A percentile compares a stretch with the other conserved stretches of the same genome.
Evolutionary conservation across 2,888 invertebrate genomes (phyloP).

Genomic region (Orthosia incerta): DNA sequence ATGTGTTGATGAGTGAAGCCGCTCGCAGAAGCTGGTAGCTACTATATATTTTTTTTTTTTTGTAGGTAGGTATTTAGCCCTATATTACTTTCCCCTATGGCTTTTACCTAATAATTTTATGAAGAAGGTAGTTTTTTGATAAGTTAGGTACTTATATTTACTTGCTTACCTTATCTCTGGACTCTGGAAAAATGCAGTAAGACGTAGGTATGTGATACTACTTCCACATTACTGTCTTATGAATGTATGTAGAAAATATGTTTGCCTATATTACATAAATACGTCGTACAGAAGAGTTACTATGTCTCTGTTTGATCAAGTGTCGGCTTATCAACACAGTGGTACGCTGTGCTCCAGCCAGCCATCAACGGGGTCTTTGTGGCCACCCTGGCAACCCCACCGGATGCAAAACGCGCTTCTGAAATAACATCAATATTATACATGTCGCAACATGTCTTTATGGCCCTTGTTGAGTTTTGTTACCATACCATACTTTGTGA

Average conservation of each 20-base stretch:
- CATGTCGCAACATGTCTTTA: constrained; percentile 60
- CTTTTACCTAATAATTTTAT: no score
- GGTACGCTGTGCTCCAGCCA: constrained; percentile 70
- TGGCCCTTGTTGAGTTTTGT: constrained; percentile 28
- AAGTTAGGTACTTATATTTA: no score
- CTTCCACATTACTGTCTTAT: background rate
- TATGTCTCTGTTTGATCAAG: constrained; percentile 86
- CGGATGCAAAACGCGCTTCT: constrained; percentile 75
- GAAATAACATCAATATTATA: constrained; percentile 64
- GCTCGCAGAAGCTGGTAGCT: no score
- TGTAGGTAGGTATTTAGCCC: no score
- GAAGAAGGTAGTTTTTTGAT: no score
- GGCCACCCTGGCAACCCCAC: constrained; percentile 76
- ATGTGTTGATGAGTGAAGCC: no score
- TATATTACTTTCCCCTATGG: no score
- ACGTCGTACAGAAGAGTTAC: constrained; percentile 58
- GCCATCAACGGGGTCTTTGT: constrained; percentile 80
- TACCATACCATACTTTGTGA: background rate
- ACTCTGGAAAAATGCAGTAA: background rate
- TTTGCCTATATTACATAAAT: constrained; percentile 36
- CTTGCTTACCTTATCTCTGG: background rate
- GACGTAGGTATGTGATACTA: background rate
- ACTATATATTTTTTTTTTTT: no score
- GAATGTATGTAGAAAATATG: constrained; percentile 30
- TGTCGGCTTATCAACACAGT: constrained; percentile 84